A percentile compares a stretch with the other conserved stretches of the same genome.
phyloP scores from a whole-genome alignment of 2,797 vertebrate genomes.

The Cottoperca gobio region DNA sequence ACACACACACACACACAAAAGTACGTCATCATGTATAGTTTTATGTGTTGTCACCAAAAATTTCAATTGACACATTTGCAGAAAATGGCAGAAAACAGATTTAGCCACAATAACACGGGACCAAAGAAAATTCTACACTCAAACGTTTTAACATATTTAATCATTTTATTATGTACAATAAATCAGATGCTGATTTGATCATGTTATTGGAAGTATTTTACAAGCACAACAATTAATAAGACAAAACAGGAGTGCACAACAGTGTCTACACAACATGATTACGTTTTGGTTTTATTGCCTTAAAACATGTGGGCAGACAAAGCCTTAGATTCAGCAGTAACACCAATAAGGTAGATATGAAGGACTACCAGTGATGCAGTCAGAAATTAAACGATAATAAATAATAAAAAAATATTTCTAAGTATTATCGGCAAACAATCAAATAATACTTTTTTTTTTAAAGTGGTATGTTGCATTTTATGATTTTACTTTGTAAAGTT shows the following conservation, averaged over 20 bases:
- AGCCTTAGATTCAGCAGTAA: background rate
- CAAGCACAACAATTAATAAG: background rate
- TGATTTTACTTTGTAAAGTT: background rate
- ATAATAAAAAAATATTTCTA: no score
- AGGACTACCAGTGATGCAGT: background rate
- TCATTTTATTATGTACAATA: background rate
- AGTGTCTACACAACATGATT: background rate
- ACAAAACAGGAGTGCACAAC: conserved; percentile 2
- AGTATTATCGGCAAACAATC: background rate
- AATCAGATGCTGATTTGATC: background rate
- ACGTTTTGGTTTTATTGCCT: background rate
- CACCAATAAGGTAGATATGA: background rate
- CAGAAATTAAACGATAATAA: background rate
- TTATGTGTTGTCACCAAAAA: conserved; percentile 13
- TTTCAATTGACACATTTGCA: conserved; percentile 4
- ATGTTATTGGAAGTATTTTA: background rate
- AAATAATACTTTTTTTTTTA: background rate
- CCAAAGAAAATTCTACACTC: background rate
- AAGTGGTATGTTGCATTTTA: background rate
- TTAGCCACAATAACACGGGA: background rate
- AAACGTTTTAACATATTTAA: background rate
- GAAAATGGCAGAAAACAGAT: conserved; percentile 34
- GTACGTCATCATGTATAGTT: conserved; percentile 37
- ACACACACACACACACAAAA: conserved; percentile 4
- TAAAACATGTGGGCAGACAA: background rate